phyloP scores from a whole-genome alignment of 2,888 invertebrate genomes.

The Chaitophorus viminalis region DNA sequence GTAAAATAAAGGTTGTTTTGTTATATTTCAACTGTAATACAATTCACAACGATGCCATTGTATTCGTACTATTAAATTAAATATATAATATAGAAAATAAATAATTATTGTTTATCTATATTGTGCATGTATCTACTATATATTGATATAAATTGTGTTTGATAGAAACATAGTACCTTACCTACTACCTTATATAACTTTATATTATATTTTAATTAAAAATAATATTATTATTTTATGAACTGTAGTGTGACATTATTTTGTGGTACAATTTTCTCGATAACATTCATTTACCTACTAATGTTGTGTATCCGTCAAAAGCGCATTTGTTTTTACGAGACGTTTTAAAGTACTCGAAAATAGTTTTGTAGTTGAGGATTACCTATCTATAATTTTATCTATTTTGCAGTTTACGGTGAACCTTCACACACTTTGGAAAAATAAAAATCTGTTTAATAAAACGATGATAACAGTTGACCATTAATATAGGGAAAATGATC shows the following conservation, averaged over 20 bases:
- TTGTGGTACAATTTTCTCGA: not conserved
- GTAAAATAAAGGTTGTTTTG: slow-evolving; percentile 24
- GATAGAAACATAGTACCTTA: not conserved
- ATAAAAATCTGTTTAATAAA: slow-evolving; percentile 24
- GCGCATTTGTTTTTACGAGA: too few relatives aligned
- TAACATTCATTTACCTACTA: too few relatives aligned
- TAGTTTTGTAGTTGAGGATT: not conserved
- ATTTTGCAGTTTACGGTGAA: not conserved
- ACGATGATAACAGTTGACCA: slow-evolving; percentile 11
- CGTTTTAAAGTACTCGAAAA: not conserved
- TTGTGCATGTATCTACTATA: too few relatives aligned
- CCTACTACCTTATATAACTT: too few relatives aligned
- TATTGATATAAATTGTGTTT: too few relatives aligned
- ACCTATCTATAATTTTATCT: not conserved
- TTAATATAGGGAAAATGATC: not conserved
- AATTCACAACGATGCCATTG: not conserved
- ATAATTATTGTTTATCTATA: not conserved
- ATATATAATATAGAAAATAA: not conserved
- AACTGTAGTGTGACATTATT: not conserved
- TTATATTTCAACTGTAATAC: not conserved
- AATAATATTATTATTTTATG: not conserved
- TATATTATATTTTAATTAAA: too few relatives aligned
- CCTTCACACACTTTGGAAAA: not conserved
- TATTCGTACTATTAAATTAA: slow-evolving; percentile 9
- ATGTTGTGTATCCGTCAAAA: too few relatives aligned